A percentile compares a stretch with the other conserved stretches of the same genome.
phyloP scores from a whole-genome alignment of 2,113 vertebrate species.

The Salvelinus namaycush region DNA sequence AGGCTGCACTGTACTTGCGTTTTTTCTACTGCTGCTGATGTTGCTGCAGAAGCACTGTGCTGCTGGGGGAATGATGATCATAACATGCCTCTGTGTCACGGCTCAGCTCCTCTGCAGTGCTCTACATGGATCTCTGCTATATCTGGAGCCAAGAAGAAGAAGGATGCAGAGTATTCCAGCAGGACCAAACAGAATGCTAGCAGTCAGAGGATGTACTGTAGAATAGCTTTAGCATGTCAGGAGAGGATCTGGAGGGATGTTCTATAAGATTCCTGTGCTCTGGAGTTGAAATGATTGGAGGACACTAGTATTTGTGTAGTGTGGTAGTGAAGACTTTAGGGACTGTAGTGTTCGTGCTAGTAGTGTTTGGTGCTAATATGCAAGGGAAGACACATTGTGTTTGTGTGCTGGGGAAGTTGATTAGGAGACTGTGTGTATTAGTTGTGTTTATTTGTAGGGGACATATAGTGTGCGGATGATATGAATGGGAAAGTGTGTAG shows the following conservation, averaged over 20 bases:
- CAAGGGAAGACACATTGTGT: background rate
- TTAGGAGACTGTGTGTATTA: background rate
- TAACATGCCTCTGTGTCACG: slow-evolving; percentile 38
- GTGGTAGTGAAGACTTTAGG: background rate
- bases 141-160: too few species aligned
- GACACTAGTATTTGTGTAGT: background rate
- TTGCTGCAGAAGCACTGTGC: slow-evolving; percentile 60
- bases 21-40: background rate
- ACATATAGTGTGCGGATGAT: too few species aligned
- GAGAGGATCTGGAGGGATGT: background rate
- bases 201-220: background rate
- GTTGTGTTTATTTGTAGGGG: too few species aligned
- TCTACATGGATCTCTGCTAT: background rate
- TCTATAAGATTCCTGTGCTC: background rate
- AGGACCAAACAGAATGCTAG: background rate
- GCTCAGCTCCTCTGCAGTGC: slow-evolving; percentile 7
- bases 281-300: background rate
- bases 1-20: slow-evolving; percentile 23
- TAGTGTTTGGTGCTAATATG: too few species aligned
- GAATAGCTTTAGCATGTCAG: background rate
- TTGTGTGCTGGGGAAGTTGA: background rate
- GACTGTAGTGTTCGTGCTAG: background rate
- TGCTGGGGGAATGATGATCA: slow-evolving; percentile 45
- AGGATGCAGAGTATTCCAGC: background rate
- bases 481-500: too few species aligned